Evolutionary conservation across 2,113 vertebrate species (phyloP).

Genomic region (Phalacrocorax brasilianus): DNA sequence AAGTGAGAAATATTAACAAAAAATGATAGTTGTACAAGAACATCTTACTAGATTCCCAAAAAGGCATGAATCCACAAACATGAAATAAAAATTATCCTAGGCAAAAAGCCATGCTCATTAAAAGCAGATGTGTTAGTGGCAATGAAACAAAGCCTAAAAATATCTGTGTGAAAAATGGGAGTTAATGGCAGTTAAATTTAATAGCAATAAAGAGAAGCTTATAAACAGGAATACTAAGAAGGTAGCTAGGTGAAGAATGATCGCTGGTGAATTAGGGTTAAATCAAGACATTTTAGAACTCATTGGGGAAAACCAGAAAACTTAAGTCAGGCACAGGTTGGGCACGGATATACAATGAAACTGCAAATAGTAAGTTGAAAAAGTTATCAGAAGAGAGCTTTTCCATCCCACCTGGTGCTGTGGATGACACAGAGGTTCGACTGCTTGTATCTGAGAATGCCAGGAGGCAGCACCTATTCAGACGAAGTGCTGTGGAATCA

Average conservation of each 20-base stretch:
- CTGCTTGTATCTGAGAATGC: not conserved
- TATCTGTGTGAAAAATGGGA: not conserved
- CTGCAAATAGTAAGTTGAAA: not conserved
- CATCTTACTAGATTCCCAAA: not conserved
- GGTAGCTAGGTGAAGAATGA: not conserved
- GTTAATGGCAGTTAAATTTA: not conserved
- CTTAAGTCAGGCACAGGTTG: not conserved
- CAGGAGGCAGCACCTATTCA: not conserved
- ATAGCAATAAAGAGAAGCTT: not conserved
- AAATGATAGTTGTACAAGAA: not conserved
- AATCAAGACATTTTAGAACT: not conserved
- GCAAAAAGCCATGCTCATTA: slow-evolving; percentile 11
- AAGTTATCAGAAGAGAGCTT: not conserved
- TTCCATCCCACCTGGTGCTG: not conserved
- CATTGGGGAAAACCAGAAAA: not conserved
- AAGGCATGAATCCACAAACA: not conserved
- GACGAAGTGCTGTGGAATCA: not conserved
- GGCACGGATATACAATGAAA: not conserved
- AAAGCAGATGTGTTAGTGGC: slow-evolving; percentile 31
- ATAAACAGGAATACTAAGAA: not conserved
- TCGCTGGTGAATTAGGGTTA: not conserved
- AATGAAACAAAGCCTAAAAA: slow-evolving; percentile 15
- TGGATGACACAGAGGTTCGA: not conserved
- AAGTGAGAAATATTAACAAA: not conserved
- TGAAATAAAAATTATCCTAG: not conserved